phyloP scores from a whole-genome alignment of 2,888 invertebrate genomes.

The Meteorus cinctellus region DNA sequence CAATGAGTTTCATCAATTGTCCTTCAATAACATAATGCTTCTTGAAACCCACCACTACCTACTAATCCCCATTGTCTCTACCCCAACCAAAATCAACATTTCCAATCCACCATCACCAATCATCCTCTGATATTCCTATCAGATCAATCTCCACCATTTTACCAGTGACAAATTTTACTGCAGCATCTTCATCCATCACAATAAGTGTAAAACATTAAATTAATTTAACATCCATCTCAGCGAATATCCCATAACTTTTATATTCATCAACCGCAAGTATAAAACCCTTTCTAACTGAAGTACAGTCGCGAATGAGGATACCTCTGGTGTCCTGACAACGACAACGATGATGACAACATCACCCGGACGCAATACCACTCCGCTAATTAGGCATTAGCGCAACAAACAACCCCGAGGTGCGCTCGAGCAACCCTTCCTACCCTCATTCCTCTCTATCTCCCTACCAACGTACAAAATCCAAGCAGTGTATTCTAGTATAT shows the following conservation, averaged over 20 bases:
- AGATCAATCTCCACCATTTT: too few relatives aligned
- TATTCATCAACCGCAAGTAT: background rate
- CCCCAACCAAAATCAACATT: too few relatives aligned
- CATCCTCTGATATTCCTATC: too few relatives aligned
- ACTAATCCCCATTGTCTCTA: too few relatives aligned
- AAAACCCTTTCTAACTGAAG: background rate
- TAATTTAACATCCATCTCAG: background rate
- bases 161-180: too few relatives aligned
- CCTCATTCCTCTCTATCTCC: background rate
- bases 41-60: too few relatives aligned
- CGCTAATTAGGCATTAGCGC: constrained; percentile 72
- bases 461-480: constrained; percentile 23
- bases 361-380: constrained; percentile 67
- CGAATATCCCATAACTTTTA: background rate
- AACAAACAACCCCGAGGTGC: constrained; percentile 69
- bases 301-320: background rate
- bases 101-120: too few relatives aligned
- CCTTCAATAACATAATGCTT: too few relatives aligned
- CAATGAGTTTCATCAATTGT: too few relatives aligned
- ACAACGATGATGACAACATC: constrained; percentile 50
- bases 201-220: background rate
- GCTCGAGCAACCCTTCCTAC: constrained; percentile 7
- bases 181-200: too few relatives aligned
- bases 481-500: constrained; percentile 51
- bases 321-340: constrained; percentile 22